Conservation (phyloP, 2,113 vertebrate genomes). For the Oncorhynchus nerka region DNA sequence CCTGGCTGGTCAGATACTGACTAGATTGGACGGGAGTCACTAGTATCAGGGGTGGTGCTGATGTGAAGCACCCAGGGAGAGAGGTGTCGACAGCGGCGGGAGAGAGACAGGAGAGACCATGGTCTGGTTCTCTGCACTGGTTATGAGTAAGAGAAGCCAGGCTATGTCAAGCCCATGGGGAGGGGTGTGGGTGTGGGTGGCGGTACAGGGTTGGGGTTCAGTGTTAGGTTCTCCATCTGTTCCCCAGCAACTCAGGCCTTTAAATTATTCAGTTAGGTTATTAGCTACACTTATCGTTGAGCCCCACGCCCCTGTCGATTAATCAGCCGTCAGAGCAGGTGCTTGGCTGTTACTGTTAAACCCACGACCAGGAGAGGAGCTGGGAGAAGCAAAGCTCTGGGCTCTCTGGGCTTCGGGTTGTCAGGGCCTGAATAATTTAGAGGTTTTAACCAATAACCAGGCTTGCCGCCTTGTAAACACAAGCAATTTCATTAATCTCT, state of each 20-base stretch:
- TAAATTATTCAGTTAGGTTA: constrained; percentile 10
- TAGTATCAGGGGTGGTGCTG: constrained; percentile 7
- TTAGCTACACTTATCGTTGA: constrained; percentile 14
- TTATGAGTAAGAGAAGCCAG: constrained; percentile 24
- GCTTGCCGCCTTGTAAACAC: neutral
- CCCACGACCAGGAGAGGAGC: neutral
- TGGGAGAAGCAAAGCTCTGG: neutral
- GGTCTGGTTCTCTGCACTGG: neutral
- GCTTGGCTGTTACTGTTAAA: neutral
- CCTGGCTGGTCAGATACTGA: constrained; percentile 38
- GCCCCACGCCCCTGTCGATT: constrained; percentile 5
- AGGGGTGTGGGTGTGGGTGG: constrained; percentile 15
- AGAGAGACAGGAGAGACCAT: neutral
- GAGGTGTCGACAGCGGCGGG: neutral
- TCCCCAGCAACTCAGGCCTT: constrained; percentile 2
- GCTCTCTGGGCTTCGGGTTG: neutral
- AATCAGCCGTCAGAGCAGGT: constrained; percentile 1
- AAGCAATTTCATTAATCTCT: constrained; percentile 3
- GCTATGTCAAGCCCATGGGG: neutral
- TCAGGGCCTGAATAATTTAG: constrained; percentile 1
- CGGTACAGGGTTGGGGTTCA: neutral
- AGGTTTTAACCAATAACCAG: constrained; percentile 3
- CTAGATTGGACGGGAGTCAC: neutral
- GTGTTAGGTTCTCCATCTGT: constrained; percentile 9
- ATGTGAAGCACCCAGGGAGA: constrained; percentile 2